Conservation (phyloP, 1,140 invertebrate genomes). For the Acromyrmex echinatior region DNA sequence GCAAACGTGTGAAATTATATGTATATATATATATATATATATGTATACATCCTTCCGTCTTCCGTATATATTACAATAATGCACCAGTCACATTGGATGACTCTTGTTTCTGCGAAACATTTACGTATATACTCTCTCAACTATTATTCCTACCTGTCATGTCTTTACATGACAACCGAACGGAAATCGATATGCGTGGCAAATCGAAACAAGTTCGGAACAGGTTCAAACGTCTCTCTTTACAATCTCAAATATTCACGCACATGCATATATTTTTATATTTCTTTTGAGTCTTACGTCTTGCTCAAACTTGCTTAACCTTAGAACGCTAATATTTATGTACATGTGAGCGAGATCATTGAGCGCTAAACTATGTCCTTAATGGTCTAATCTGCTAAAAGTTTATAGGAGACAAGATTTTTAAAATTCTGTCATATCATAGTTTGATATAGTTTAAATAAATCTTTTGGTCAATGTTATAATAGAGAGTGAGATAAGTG, state of each 20-base stretch:
- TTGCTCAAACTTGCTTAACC: not conserved
- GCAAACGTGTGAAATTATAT: slow-evolving; percentile 45
- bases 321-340: too few relatives aligned
- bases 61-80: slow-evolving; percentile 42
- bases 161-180: slow-evolving; percentile 47
- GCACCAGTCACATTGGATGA: slow-evolving; percentile 47
- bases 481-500: too few relatives aligned
- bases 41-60: slow-evolving; percentile 10
- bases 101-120: slow-evolving; percentile 45
- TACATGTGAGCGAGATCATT: too few relatives aligned
- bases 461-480: too few relatives aligned
- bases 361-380: too few relatives aligned
- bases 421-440: too few relatives aligned
- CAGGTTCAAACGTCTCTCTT: not conserved
- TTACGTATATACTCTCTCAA: slow-evolving; percentile 21
- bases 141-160: slow-evolving; percentile 56
- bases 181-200: slow-evolving; percentile 44
- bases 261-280: not conserved
- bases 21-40: not conserved
- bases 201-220: slow-evolving; percentile 43
- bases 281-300: not conserved
- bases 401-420: too few relatives aligned
- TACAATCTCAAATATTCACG: not conserved
- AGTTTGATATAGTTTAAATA: too few relatives aligned
- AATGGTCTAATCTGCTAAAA: too few relatives aligned